Percentiles rank a stretch among this genome's conserved stretches.
phyloP scores from a whole-genome alignment of 1,140 invertebrate species.

The Venustaconcha ellipsiformis region DNA sequence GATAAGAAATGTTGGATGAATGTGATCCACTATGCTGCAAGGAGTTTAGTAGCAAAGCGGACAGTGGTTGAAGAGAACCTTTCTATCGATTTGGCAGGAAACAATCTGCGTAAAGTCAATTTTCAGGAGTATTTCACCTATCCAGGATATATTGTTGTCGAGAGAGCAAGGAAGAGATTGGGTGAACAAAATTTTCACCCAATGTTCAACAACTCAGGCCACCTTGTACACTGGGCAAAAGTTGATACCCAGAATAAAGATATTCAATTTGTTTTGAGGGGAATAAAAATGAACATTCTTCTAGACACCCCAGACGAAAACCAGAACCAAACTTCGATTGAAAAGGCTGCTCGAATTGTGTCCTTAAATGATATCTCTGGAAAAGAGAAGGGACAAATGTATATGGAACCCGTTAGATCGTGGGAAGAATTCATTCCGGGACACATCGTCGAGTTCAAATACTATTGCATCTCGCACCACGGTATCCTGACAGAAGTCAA shows the following conservation, averaged over 20 bases:
- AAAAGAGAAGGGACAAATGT: conserved; percentile 4
- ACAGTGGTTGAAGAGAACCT: conserved; percentile 17
- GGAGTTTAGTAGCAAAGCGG: conserved; percentile 8
- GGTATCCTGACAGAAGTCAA: conserved; percentile 18
- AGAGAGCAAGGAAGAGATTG: conserved; percentile 13
- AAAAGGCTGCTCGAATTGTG: too few species aligned
- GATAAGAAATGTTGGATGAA: conserved; percentile 4
- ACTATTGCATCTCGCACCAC: conserved; percentile 18
- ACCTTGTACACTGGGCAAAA: conserved; percentile 24
- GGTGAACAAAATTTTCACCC: conserved; percentile 8
- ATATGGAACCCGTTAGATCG: background rate
- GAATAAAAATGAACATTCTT: too few species aligned
- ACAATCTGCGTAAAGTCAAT: background rate
- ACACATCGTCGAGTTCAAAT: conserved; percentile 13
- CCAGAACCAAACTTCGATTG: too few species aligned
- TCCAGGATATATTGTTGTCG: conserved; percentile 5
- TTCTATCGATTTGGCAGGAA: conserved; percentile 4
- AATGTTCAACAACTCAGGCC: conserved; percentile 5
- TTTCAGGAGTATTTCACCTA: conserved; percentile 7
- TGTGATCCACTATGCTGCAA: conserved; percentile 5
- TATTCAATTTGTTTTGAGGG: too few species aligned
- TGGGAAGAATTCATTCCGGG: conserved; percentile 17
- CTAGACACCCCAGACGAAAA: too few species aligned
- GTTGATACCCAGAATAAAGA: background rate
- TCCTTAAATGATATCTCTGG: background rate